A percentile compares a stretch with the other conserved stretches of the same genome.
Evolutionary conservation across 2,113 vertebrate species (phyloP).

Genomic region (Rhynchomys soricoides): DNA sequence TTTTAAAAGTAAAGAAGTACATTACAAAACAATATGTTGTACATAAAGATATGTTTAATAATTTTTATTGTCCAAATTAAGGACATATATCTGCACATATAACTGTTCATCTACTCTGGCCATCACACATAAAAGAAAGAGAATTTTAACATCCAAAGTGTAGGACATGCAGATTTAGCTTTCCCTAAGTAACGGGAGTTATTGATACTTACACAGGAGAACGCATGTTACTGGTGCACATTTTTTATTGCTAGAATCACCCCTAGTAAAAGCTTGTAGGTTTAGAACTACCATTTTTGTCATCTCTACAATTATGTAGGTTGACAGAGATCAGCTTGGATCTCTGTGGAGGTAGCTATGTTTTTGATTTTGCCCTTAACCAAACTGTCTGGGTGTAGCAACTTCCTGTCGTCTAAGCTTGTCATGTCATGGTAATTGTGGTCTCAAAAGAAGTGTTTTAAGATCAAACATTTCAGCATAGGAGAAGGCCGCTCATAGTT

Average conservation of each 20-base stretch:
- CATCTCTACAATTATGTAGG: not conserved
- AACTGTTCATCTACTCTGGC: not conserved
- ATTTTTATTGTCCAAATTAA: conserved; percentile 26
- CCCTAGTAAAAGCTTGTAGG: not conserved
- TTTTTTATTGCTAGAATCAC: not conserved
- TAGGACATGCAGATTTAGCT: not conserved
- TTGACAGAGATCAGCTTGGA: not conserved
- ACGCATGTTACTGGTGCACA: not conserved
- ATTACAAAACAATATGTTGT: not conserved
- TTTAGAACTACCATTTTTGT: not conserved
- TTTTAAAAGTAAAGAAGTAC: not conserved
- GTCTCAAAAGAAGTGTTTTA: not conserved
- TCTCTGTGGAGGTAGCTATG: not conserved
- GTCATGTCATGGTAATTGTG: not conserved
- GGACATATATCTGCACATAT: not conserved
- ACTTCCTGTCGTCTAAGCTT: not conserved
- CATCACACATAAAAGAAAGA: not conserved
- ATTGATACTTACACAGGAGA: not conserved
- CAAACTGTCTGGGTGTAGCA: not conserved
- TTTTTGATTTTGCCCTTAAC: not conserved
- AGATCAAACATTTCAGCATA: not conserved
- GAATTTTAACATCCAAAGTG: not conserved
- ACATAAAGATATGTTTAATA: not conserved
- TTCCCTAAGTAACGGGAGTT: not conserved
- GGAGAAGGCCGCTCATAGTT: not conserved